Conservation (phyloP, 2,888 invertebrate species). For the Encarsia formosa region DNA sequence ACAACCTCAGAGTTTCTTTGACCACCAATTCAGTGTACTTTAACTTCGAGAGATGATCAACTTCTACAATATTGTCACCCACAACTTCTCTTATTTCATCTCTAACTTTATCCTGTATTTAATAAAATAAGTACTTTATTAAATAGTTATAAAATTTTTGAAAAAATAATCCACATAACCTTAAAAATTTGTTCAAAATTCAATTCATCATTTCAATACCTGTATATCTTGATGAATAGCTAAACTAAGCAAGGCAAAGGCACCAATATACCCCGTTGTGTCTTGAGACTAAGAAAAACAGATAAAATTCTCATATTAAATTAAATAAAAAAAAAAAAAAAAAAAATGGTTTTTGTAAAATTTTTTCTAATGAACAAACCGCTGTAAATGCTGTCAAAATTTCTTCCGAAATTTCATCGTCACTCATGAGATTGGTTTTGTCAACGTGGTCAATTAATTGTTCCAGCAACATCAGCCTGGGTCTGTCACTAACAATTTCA, state of each 20-base stretch:
- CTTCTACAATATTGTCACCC: slow-evolving; percentile 17
- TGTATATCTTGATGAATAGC: slow-evolving; percentile 31
- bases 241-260: slow-evolving; percentile 30
- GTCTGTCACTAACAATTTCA: slow-evolving; percentile 17
- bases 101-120: slow-evolving; percentile 28
- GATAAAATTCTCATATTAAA: too few relatives aligned
- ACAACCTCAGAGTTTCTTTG: slow-evolving; percentile 32
- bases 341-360: too few relatives aligned
- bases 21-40: slow-evolving; percentile 33
- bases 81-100: slow-evolving; percentile 27
- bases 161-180: too few relatives aligned
- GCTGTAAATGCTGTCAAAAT: slow-evolving; percentile 33
- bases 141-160: too few relatives aligned
- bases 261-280: slow-evolving; percentile 28
- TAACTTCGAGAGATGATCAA: slow-evolving; percentile 26
- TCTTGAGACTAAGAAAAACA: slow-evolving; percentile 30
- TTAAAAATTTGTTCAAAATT: too few relatives aligned
- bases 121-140: neutral
- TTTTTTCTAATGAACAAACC: slow-evolving; percentile 18
- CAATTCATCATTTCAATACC: too few relatives aligned
- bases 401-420: slow-evolving; percentile 26
- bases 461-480: slow-evolving; percentile 27
- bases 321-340: neutral
- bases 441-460: slow-evolving; percentile 25
- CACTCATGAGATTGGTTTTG: slow-evolving; percentile 23